Evolutionary conservation across 2,888 invertebrate genomes (phyloP).

Genomic region (Tetheella fluctuosa): DNA sequence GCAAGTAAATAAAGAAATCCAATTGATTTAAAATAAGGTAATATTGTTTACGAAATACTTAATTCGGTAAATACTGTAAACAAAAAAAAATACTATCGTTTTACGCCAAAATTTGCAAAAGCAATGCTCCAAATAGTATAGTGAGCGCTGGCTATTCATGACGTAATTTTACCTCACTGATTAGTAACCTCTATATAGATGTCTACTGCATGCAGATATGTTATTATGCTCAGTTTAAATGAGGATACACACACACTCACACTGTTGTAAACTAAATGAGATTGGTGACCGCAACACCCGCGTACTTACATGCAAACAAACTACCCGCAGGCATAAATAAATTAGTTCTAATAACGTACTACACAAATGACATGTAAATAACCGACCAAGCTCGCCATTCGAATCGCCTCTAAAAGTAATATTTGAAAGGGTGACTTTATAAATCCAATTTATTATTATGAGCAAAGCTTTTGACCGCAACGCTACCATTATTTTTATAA

Average conservation of each 20-base stretch:
- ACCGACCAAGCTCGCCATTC: constrained; percentile 14
- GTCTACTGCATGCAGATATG: background rate
- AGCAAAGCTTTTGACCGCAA: background rate
- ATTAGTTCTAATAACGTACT: constrained; percentile 26
- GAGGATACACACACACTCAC: background rate
- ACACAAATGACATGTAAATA: constrained; percentile 29
- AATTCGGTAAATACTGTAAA: no score
- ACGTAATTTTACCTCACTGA: background rate
- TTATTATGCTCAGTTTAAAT: background rate
- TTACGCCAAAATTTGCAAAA: no score
- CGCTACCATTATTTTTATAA: background rate
- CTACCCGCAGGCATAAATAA: constrained; percentile 24
- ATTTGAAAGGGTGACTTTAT: background rate
- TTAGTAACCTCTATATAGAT: background rate
- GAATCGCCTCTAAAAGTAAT: constrained; percentile 13
- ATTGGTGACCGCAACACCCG: constrained; percentile 29
- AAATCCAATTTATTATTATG: background rate
- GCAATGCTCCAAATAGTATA: no score
- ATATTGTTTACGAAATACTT: no score
- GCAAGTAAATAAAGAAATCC: background rate
- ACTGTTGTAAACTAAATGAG: constrained; percentile 26
- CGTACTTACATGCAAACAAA: constrained; percentile 17
- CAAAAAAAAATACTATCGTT: no score
- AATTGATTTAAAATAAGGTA: no score
- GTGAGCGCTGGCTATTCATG: no score